These are phyloP conservation scores for Mesorhabditis spiculigera DNA, from an alignment of 2,888 invertebrate genomes.

Conservation along the genomic window DNA sequence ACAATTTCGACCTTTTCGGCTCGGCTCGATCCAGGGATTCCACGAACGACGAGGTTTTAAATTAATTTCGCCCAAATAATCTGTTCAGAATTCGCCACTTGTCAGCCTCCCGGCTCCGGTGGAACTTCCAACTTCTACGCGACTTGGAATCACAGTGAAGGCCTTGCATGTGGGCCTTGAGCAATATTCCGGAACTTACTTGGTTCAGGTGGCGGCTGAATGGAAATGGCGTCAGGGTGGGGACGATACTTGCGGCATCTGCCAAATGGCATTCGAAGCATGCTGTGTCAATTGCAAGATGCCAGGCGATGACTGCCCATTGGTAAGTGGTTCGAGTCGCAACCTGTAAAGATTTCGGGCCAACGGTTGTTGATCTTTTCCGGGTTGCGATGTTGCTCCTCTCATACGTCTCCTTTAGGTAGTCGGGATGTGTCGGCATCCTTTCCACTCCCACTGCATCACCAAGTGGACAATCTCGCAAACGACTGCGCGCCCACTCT, in stretches of 20 bases:
- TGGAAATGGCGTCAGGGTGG: slow-evolving; percentile 95
- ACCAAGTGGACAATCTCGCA: slow-evolving; percentile 96
- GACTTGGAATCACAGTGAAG: slow-evolving; percentile 24
- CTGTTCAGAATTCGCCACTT: not conserved
- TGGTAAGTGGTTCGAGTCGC: slow-evolving; percentile 24
- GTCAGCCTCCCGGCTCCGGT: slow-evolving; percentile 12
- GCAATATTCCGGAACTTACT: not conserved
- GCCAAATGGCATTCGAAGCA: slow-evolving; percentile 94
- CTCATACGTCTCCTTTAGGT: slow-evolving; percentile 25
- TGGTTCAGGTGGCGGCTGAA: slow-evolving; percentile 68
- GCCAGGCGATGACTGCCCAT: slow-evolving; percentile 54
- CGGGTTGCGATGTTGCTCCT: not conserved
- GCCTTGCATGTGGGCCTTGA: slow-evolving; percentile 25
- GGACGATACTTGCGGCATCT: slow-evolving; percentile 98
- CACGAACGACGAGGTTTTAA: not conserved
- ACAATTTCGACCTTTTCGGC: not conserved
- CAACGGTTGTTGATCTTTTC: slow-evolving; percentile 1
- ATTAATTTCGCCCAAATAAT: not conserved
- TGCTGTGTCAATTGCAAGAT: slow-evolving; percentile 50
- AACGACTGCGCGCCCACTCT: slow-evolving; percentile 59
- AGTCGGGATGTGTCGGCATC: slow-evolving; percentile 91
- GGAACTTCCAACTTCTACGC: slow-evolving; percentile 20
- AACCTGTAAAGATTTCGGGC: not conserved
- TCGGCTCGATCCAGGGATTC: not conserved
- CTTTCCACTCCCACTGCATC: slow-evolving; percentile 99